Conservation (phyloP, 2,797 vertebrate genomes). For the Psittacula echo region DNA sequence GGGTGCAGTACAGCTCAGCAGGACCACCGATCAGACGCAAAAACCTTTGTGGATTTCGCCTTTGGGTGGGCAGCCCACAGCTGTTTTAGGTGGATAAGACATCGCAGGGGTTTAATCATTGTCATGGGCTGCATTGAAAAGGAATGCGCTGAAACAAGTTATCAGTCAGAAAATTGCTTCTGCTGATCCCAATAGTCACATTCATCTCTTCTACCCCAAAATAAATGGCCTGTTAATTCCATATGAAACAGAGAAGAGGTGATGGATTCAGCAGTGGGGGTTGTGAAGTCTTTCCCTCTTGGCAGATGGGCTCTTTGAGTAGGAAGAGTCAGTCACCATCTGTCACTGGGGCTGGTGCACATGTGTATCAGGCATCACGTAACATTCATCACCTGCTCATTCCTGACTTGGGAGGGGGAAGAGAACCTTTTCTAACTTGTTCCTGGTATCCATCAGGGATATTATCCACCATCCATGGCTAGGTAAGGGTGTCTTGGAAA, state of each 20-base stretch:
- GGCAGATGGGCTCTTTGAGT: too few relatives aligned
- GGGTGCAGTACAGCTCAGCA: neutral
- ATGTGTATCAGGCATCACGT: neutral
- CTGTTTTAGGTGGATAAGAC: neutral
- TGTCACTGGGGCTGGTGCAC: neutral
- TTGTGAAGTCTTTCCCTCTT: neutral
- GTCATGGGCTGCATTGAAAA: neutral
- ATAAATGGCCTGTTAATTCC: neutral
- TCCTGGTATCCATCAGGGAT: neutral
- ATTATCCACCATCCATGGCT: neutral
- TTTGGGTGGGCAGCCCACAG: neutral
- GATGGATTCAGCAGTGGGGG: neutral
- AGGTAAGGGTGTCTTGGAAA: neutral
- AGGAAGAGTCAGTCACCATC: neutral
- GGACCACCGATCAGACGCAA: neutral
- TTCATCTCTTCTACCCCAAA: neutral
- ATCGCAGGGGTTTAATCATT: neutral
- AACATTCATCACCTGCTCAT: rapidly evolving
- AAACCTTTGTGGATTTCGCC: neutral
- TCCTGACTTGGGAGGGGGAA: too few relatives aligned
- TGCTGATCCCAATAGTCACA: neutral
- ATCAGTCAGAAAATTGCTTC: neutral
- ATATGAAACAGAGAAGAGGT: neutral
- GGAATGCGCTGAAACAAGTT: neutral
- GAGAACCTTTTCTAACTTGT: neutral